Base-by-base conservation (phyloP, 2,797 vertebrate genomes). In the Enoplosus armatus region DNA sequence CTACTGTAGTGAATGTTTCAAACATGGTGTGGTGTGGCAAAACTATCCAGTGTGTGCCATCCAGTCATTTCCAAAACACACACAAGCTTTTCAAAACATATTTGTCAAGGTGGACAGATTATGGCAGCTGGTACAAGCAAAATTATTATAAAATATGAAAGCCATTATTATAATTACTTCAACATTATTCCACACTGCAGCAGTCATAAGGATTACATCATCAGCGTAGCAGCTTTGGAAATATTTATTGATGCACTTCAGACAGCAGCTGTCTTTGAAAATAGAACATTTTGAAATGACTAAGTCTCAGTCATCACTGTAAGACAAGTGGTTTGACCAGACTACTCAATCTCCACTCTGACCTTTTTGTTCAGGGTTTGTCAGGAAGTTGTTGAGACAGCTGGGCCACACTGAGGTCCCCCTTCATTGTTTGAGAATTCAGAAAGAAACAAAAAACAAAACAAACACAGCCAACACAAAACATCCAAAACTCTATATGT, bases 351-450 rank as follows among this genome's bases (percentile, higher is more conserved):
- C 83, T 83, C 85, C 47, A 69, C 50, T 61, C 20, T 77, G 81
- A 79, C 87, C 87, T 82, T 75, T 81, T 47, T 55, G 80, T 50
- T 67, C 61, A 61, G 72, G 18, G 55, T 83, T 54, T 74, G 68
- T 77, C 86, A 91, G 93, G 90, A 93, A 90, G 89, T 82, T 88
- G 74, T 89, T 89, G 89, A 91, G 85, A 91, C 90, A 90, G 89
- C 72, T 81, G 74, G 80, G 37, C 79, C 59, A 70, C 53, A 75
- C 27, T 45, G 63, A 78, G 74, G 71, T 75, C 71, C 70, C 55
- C 85, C 76, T 77, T 90, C 74, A 92, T 94, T 94, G 93, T 94
- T 90, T 90, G 61, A 83, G 66, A 72, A 58, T 61, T 82, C 83
- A 85, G 67, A 85, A 73, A 84, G 60, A 84, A 79, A 67, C 68